Evolutionary conservation across 2,888 invertebrate species (phyloP), one percentile per base, ranked within the genome.

Genomic region (Ochropleura plecta): DNA sequence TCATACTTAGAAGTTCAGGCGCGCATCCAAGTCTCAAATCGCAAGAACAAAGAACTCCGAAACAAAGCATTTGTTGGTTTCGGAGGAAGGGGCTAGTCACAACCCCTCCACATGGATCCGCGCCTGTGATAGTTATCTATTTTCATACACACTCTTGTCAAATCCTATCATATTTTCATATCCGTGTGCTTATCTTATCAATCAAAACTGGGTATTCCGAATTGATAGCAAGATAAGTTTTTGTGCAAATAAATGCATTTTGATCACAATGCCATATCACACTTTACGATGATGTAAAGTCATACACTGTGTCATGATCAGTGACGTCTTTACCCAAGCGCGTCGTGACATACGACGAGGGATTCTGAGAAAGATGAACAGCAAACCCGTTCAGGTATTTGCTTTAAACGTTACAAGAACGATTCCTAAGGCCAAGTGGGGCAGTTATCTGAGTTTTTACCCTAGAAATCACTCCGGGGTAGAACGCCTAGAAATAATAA

Each of bases 91-190:
- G 60, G 62, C 14, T 64, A 30, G 48, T 62, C 3, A n/a, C 1
- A 46, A 42, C 40, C 55, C 73, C 66, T 73, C 64, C 67, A 12
- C 68, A 60, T 69, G 53, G 64, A 78, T 70, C 55, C 73, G 57
- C 79, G 70, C 73, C 79, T 46, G 42, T 42, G 18, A 44, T 30
- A 69, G 78, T 79, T 78, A 79, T 42, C 79, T 78, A 78, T 69
- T 62, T 51, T 18, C 40, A 73, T 69, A 60, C 65, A 55, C 18
- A 60, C 14, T 55, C 48, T 30, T 78, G 44, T 78, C 53, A 40
- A 5, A 30, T 42, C 53, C 67, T 5, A 51, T 70, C n/a, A 79
- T 51, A n/a, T 18, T 69, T 57, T 30, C 51, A 70, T 46, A 57
- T 40, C 73, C 65, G 40, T 51, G 49, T n/a, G 3, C 9, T 20